Evolutionary conservation across 2,113 vertebrate genomes (phyloP), one percentile per base, ranked within the genome.

Genomic region (Tragelaphus scriptus): DNA sequence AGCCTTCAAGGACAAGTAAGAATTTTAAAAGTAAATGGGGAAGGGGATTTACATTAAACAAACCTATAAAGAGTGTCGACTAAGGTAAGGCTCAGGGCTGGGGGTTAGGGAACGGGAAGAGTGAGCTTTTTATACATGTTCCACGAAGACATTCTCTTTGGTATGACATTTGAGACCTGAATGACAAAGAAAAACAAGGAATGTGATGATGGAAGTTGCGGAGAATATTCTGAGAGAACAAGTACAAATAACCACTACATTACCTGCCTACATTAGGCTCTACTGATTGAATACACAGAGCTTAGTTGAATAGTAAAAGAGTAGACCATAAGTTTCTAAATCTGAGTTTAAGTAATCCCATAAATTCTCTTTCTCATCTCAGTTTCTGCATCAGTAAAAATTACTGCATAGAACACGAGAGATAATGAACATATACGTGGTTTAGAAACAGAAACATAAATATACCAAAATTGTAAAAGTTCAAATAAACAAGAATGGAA

Each of bases 111-210:
- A 49, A 47, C 14, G 30, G 40, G 26, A 16, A 71, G 36, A 63
- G 11, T 85, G 23, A 85, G 36, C 32, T 92, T 92, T 80, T 84
- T 63, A 56, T 21, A 61, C 14, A 53, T 36, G 19, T 36, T 58
- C 26, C 16, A 25, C 23, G 36, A 36, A 51, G 40, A 88, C 16
- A 59, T 36, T 75, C 44, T 88, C 47, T 77, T 85, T 58, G 30
- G 59, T 19, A 81, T 65, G 71, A 77, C n/a, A 91, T 89, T 59
- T 94, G 84, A 80, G 51, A 40, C 32, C 44, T 51, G 77, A 79
- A 93, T 96, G 94, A 95, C 59, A 80, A 65, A 81, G 63, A 90
- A 36, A 21, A 96, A 91, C 16, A 77, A 90, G 49, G 30, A 94
- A 92, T 47, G 23, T 68, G 85, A 75, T 49, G n/a, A 55, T 9